phyloP scores from a whole-genome alignment of 2,888 invertebrate genomes.

The Philonicus albiceps region DNA sequence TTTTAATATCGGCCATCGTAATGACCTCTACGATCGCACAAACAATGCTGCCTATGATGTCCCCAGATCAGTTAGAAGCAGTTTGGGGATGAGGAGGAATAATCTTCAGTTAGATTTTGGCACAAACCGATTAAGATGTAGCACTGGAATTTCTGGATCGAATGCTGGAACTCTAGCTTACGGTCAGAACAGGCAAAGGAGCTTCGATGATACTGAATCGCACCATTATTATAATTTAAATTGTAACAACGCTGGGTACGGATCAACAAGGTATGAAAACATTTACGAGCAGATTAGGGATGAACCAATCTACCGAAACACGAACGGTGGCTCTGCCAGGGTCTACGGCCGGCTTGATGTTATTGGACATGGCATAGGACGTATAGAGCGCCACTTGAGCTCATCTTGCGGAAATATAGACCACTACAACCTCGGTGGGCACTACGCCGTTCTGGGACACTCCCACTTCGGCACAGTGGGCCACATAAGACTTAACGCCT shows the following conservation, averaged over 20 bases:
- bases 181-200: slow-evolving; percentile 55
- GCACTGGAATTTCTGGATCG: neutral
- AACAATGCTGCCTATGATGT: slow-evolving; percentile 60
- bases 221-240: slow-evolving; percentile 61
- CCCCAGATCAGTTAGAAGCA: slow-evolving; percentile 60
- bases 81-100: slow-evolving; percentile 59
- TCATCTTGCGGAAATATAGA: slow-evolving; percentile 73
- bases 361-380: slow-evolving; percentile 66
- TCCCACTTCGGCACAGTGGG: slow-evolving; percentile 64
- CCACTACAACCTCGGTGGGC: slow-evolving; percentile 64
- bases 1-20: slow-evolving; percentile 59
- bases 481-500: slow-evolving; percentile 61
- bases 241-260: slow-evolving; percentile 51
- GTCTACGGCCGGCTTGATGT: slow-evolving; percentile 68
- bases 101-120: slow-evolving; percentile 60
- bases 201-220: slow-evolving; percentile 63
- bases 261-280: slow-evolving; percentile 62
- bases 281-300: slow-evolving; percentile 68
- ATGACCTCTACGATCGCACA: slow-evolving; percentile 62
- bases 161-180: neutral
- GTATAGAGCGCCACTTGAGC: slow-evolving; percentile 70
- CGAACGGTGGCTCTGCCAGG: slow-evolving; percentile 53
- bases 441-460: slow-evolving; percentile 63
- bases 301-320: slow-evolving; percentile 61
- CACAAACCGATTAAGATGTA: slow-evolving; percentile 51